phyloP scores from a whole-genome alignment of 2,113 vertebrate genomes.

The Petroica traversi region DNA sequence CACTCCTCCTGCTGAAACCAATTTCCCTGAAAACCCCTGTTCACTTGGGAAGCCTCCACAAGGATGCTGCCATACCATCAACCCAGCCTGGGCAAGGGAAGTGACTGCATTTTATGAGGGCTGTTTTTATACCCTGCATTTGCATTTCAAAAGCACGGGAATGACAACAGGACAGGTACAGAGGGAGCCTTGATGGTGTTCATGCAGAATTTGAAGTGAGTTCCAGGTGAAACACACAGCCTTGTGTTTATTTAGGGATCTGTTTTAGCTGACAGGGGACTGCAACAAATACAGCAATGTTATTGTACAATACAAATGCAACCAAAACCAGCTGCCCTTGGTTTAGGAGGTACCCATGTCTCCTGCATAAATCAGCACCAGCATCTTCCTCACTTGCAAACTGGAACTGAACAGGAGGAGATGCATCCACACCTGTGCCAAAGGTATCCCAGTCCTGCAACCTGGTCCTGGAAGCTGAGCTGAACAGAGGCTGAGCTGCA shows the following conservation, averaged over 20 bases:
- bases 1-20: neutral
- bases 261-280: neutral
- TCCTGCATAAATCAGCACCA: neutral
- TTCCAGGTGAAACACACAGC: neutral
- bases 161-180: neutral
- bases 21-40: neutral
- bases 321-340: neutral
- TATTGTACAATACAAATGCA: neutral
- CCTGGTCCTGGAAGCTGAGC: neutral
- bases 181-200: neutral
- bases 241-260: neutral
- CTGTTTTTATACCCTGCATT: neutral
- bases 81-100: neutral
- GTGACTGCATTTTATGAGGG: neutral
- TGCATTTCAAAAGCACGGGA: neutral
- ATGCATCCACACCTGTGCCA: neutral
- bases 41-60: neutral
- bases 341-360: neutral
- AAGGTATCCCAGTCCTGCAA: neutral
- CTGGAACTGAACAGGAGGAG: fast-evolving
- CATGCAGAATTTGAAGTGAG: neutral
- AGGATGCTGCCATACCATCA: neutral
- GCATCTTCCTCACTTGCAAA: neutral
- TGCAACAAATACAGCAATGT: neutral
- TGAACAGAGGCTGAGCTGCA: neutral